Conservation (phyloP, 2,888 invertebrate species). For the Cheilosia pagana region DNA sequence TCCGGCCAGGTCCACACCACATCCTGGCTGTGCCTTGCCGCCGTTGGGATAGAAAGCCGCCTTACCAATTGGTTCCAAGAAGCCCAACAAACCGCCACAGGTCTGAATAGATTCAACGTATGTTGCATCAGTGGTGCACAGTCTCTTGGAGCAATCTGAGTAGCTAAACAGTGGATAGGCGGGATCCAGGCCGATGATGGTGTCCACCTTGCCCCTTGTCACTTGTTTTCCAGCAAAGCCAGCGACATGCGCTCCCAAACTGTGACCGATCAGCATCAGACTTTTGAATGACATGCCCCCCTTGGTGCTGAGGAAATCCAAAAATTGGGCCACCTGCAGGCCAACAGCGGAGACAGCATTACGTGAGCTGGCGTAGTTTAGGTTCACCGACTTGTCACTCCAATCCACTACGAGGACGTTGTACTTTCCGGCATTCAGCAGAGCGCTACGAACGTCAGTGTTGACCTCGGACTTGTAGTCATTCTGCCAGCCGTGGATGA, state of each 20-base stretch:
- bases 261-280: slow-evolving; percentile 85
- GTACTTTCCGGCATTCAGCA: slow-evolving; percentile 84
- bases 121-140: slow-evolving; percentile 78
- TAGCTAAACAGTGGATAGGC: slow-evolving; percentile 80
- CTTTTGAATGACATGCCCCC: slow-evolving; percentile 83
- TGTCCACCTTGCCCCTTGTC: slow-evolving; percentile 85
- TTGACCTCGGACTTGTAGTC: slow-evolving; percentile 82
- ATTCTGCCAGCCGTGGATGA: slow-evolving; percentile 85
- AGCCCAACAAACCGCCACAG: slow-evolving; percentile 79
- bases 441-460: slow-evolving; percentile 80
- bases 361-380: slow-evolving; percentile 85
- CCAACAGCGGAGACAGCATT: slow-evolving; percentile 80
- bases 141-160: slow-evolving; percentile 77
- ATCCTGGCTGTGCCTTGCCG: slow-evolving; percentile 85
- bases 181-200: slow-evolving; percentile 84
- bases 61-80: slow-evolving; percentile 82
- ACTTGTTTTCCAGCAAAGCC: slow-evolving; percentile 86
- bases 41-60: slow-evolving; percentile 85
- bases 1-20: slow-evolving; percentile 82
- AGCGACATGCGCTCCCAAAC: slow-evolving; percentile 86
- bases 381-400: slow-evolving; percentile 81
- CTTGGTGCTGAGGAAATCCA: slow-evolving; percentile 83
- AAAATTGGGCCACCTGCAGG: slow-evolving; percentile 78
- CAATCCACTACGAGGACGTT: slow-evolving; percentile 86
- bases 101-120: slow-evolving; percentile 82